A percentile compares a stretch with the other conserved stretches of the same genome.
Evolutionary conservation across 53 echinoderm and acorn worm genomes (phyloP).

Genomic region (Paelopatides confundens): DNA sequence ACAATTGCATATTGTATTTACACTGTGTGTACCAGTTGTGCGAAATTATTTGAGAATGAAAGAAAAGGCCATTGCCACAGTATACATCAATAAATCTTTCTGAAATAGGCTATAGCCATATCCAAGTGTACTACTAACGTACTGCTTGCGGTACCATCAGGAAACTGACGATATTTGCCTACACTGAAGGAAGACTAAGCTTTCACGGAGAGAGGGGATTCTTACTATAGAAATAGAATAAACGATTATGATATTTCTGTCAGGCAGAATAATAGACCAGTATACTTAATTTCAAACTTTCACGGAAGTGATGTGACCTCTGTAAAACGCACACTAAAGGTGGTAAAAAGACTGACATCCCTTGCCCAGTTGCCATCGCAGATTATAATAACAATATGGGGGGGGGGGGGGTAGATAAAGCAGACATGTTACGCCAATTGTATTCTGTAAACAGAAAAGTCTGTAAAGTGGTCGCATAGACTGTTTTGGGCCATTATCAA

Average conservation of each 20-base stretch:
- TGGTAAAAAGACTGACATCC: slow-evolving; percentile 20
- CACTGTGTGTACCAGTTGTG: too few relatives aligned
- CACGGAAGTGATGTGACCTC: slow-evolving; percentile 37
- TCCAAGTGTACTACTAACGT: too few relatives aligned
- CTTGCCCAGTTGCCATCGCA: slow-evolving; percentile 20
- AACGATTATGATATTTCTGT: slow-evolving; percentile 21
- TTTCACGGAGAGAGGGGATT: slow-evolving; percentile 12
- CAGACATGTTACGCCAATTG: slow-evolving; percentile 34
- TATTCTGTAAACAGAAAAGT: slow-evolving; percentile 21
- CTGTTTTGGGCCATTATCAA: background rate
- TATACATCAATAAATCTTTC: too few relatives aligned
- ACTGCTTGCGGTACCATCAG: slow-evolving; percentile 10
- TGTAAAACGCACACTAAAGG: slow-evolving; percentile 33
- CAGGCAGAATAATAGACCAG: slow-evolving; percentile 30
- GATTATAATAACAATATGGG: slow-evolving; percentile 40
- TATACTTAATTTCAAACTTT: slow-evolving; percentile 44
- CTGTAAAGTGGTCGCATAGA: background rate
- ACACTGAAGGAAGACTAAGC: slow-evolving; percentile 21
- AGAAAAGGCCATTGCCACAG: too few relatives aligned
- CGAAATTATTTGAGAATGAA: too few relatives aligned
- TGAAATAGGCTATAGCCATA: too few relatives aligned
- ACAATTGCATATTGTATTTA: too few relatives aligned
- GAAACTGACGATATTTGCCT: background rate
- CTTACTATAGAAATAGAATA: slow-evolving; percentile 26
- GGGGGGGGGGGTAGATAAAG: slow-evolving; percentile 52